phyloP scores from a whole-genome alignment of 2,113 vertebrate genomes.

The Oryctolagus cuniculus region mOryCun1.1 NC_091444.1:40677501-40678000 shows the following conservation, averaged over 20 bases:
- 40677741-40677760: slow-evolving; percentile 63
- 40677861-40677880: slow-evolving; percentile 77
- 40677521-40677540: slow-evolving; percentile 90
- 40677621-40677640: slow-evolving; percentile 61
- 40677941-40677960: slow-evolving; percentile 81
- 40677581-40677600: slow-evolving; percentile 83
- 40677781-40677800: slow-evolving; percentile 52
- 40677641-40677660: not conserved
- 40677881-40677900: slow-evolving; percentile 78
- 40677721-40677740: slow-evolving; percentile 20
- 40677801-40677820: slow-evolving; percentile 33
- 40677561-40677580: slow-evolving; percentile 88
- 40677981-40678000: slow-evolving; percentile 75
- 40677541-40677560: slow-evolving; percentile 89
- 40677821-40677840: slow-evolving; percentile 62
- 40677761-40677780: slow-evolving; percentile 31
- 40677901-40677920: slow-evolving; percentile 71
- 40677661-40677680: slow-evolving; percentile 17
- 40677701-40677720: not conserved
- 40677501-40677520: slow-evolving; percentile 89
- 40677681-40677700: slow-evolving; percentile 46
- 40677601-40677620: slow-evolving; percentile 77
- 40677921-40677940: slow-evolving; percentile 81
- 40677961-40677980: slow-evolving; percentile 75
- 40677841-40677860: slow-evolving; percentile 62